phyloP scores from a whole-genome alignment of 2,888 invertebrate genomes.

The Oegoconia quadripuncta region DNA sequence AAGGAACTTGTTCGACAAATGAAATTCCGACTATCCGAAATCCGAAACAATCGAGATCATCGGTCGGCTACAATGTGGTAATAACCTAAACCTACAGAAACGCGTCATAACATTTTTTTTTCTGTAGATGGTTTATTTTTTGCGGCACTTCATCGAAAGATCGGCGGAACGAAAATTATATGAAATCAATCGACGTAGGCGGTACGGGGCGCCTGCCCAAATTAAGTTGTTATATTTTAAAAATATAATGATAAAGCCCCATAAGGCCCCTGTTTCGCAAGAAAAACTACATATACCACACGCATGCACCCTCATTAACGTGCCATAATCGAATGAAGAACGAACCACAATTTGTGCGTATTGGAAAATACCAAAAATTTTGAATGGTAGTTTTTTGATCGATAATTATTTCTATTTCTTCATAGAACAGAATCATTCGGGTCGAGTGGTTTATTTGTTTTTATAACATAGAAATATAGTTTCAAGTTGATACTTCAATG shows the following conservation, averaged over 20 bases:
- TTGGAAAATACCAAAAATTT: conserved; percentile 43
- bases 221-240: conserved; percentile 72
- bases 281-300: conserved; percentile 64
- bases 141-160: conserved; percentile 50
- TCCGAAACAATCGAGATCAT: too few species aligned
- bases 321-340: conserved; percentile 56
- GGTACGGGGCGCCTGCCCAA: conserved; percentile 65
- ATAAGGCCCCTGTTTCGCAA: conserved; percentile 62
- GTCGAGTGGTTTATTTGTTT: conserved; percentile 20
- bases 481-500: conserved; percentile 4
- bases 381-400: conserved; percentile 26
- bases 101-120: conserved; percentile 4
- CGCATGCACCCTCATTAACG: conserved; percentile 60
- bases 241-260: conserved; percentile 62
- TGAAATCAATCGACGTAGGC: conserved; percentile 70
- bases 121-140: conserved; percentile 38
- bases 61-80: too few species aligned
- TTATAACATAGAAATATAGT: conserved; percentile 9
- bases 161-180: conserved; percentile 66
- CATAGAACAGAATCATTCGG: too few species aligned
- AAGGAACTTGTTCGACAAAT: too few species aligned
- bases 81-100: not conserved
- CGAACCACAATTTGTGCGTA: conserved; percentile 51
- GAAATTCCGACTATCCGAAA: too few species aligned
- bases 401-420: conserved; percentile 37